Percentiles rank a stretch among this genome's conserved stretches.
phyloP scores from a whole-genome alignment of 2,888 invertebrate species.

The Ichneumon xanthorius region DNA sequence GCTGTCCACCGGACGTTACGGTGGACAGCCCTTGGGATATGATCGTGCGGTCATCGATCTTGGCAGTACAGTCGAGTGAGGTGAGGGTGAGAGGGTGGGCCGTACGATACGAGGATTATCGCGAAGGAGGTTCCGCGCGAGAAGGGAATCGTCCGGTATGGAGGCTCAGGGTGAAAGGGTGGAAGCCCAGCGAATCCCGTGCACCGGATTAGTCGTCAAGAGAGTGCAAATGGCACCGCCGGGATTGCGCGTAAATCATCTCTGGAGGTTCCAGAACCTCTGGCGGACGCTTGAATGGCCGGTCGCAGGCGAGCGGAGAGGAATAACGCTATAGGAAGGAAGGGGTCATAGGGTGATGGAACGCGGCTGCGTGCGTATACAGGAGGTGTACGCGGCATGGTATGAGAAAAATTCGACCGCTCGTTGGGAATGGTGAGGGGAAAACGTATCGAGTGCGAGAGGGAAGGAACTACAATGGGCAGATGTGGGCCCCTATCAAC shows the following conservation, averaged over 20 bases:
- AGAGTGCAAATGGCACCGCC: constrained; percentile 78
- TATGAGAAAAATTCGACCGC: constrained; percentile 61
- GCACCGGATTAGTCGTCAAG: constrained; percentile 75
- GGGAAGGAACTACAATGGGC: constrained; percentile 22
- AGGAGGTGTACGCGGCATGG: constrained; percentile 22
- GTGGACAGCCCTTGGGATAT: constrained; percentile 17
- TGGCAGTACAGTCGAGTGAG: constrained; percentile 34
- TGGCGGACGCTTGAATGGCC: constrained; percentile 36
- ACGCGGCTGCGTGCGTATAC: constrained; percentile 27
- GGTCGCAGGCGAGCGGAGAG: constrained; percentile 4
- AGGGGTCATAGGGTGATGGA: constrained; percentile 11
- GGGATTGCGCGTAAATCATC: constrained; percentile 78
- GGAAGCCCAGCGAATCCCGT: constrained; percentile 68
- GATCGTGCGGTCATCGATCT: constrained; percentile 50
- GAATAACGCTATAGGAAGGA: constrained; percentile 21
- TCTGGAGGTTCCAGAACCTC: constrained; percentile 33
- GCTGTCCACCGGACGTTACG: constrained; percentile 51
- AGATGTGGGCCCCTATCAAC: background rate
- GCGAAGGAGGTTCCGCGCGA: constrained; percentile 29
- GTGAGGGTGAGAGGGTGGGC: background rate
- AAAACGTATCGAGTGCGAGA: background rate
- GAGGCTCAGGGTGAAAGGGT: constrained; percentile 15
- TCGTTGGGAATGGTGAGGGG: constrained; percentile 11
- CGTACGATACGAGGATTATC: constrained; percentile 28
- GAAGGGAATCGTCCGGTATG: constrained; percentile 27